Evolutionary conservation across 64 coral and sea anemone genomes (phyloP).

Genomic region (Stylophora pistillata): DNA sequence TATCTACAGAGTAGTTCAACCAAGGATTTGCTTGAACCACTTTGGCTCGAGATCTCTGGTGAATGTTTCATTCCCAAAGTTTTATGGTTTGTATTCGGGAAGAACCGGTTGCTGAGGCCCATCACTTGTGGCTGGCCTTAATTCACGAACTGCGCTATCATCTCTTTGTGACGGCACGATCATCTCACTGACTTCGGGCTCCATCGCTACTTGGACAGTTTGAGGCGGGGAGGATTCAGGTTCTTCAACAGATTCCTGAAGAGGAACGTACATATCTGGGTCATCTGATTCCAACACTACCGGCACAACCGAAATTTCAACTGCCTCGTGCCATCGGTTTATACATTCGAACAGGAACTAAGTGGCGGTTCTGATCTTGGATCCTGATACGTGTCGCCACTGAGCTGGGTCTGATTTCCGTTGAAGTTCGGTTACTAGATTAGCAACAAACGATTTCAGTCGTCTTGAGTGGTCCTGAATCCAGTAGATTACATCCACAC

Average conservation of each 20-base stretch:
- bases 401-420: neutral
- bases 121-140: neutral
- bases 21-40: slow-evolving; percentile 45
- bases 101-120: slow-evolving; percentile 42
- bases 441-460: slow-evolving; percentile 12
- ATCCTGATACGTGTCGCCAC: neutral
- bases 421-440: neutral
- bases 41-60: slow-evolving; percentile 41
- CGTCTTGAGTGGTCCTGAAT: neutral
- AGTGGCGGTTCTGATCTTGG: neutral
- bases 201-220: too few relatives aligned
- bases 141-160: neutral
- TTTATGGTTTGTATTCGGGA: neutral
- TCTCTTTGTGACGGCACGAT: slow-evolving; percentile 9
- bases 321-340: neutral
- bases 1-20: slow-evolving; percentile 38
- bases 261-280: neutral
- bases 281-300: too few relatives aligned
- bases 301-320: slow-evolving; percentile 7
- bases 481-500: neutral
- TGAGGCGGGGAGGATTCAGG: slow-evolving; percentile 12
- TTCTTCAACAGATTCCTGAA: neutral
- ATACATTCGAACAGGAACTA: slow-evolving; percentile 6
- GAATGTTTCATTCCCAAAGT: slow-evolving; percentile 31
- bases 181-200: slow-evolving; percentile 21